Evolutionary conservation across 2,113 vertebrate genomes (phyloP), one percentile per base, ranked within the genome.

Genomic region (Albula goreensis): DNA sequence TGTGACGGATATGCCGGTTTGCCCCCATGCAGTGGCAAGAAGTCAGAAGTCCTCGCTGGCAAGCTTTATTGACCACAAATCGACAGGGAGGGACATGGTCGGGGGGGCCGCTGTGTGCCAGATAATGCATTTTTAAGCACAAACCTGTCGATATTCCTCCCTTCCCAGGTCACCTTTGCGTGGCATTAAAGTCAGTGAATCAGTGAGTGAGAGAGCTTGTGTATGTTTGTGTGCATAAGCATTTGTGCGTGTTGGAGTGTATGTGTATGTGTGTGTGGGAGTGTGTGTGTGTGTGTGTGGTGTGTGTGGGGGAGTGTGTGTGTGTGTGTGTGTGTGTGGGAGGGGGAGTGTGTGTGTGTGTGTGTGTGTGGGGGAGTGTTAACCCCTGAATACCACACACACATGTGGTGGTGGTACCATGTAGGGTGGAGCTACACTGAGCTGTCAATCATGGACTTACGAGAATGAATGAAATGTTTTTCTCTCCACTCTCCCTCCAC

Each of bases 81-180:
- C 49, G 79, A 86, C 48, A 77, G 80, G 86, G 84, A 70, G 60
- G 63, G 82, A 83, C 57, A 19, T 50, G 19, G 87, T 80, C 70
- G 2, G 63, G 5, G 63, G 5, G 79, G 7, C 81, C 78, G 49
- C 81, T 81, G 48, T 10, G 63, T 78, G 51, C 22, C 60, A 78
- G 87, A 84, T 88, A 87, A 88, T 89, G 89, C 77, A 85, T 82
- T 82, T 82, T 85, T 2, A 86, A 81, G 66, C 85, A 81, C 83
- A 84, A 79, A 83, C 60, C 80, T 86, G 82, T 86, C 82, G 17
- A 81, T 60, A 86, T 53, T 50, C 85, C 86, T 81, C 2, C 78
- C 41, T 11, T 50, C 83, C 63, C 79, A 88, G 85, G 88, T 85
- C 86, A 85, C 84, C 85, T 87, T 90, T 87, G 81, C 50, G 78